Conservation (phyloP, 1,140 invertebrate genomes). For the Trachymyrmex septentrionalis region DNA sequence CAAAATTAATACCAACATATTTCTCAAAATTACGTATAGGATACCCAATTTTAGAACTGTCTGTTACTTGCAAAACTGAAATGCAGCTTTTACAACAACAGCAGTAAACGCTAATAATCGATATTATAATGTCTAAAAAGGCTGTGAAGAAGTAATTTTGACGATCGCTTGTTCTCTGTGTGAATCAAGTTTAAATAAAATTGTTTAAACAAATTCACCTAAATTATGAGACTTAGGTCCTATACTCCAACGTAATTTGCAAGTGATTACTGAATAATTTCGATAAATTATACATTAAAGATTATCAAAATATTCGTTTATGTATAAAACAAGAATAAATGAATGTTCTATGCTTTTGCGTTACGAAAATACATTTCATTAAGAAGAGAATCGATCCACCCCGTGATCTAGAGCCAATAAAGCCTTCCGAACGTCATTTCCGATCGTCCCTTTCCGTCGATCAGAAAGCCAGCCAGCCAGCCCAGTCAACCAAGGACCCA, state of each 20-base stretch:
- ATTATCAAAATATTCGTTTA: background rate
- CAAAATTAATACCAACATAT: no score
- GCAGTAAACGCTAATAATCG: no score
- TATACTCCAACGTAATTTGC: background rate
- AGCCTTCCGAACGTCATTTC: background rate
- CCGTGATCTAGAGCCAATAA: slow-evolving; percentile 16
- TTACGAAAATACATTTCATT: background rate
- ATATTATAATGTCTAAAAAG: no score
- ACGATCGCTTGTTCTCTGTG: no score
- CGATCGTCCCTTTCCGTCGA: slow-evolving; percentile 35
- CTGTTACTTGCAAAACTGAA: no score
- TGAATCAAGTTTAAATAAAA: background rate
- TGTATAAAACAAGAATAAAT: background rate
- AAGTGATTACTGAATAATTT: background rate
- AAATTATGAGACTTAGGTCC: background rate
- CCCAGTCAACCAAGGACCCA: slow-evolving; percentile 3
- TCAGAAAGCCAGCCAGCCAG: background rate
- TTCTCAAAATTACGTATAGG: no score
- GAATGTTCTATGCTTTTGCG: background rate
- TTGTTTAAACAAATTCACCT: background rate
- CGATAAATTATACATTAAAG: background rate
- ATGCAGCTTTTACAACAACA: no score
- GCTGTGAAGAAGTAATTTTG: no score
- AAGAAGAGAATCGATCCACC: slow-evolving; percentile 12
- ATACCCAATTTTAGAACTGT: no score